phyloP scores from a whole-genome alignment of 2,797 vertebrate species.

The Limnodromus scolopaceus region DNA sequence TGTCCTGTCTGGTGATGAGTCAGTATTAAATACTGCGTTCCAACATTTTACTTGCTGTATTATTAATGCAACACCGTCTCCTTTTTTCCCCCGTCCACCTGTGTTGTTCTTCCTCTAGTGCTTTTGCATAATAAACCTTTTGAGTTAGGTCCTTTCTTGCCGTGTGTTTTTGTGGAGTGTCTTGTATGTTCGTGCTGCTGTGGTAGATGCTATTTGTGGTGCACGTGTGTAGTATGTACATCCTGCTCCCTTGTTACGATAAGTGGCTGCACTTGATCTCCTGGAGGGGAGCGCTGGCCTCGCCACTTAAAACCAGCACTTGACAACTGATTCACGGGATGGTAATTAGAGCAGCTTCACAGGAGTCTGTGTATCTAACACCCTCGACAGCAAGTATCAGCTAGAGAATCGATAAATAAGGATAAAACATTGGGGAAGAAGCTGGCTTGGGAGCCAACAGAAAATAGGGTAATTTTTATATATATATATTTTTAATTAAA shows the following conservation, averaged over 20 bases:
- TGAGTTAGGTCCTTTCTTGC: background rate
- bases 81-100: fast-evolving
- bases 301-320: background rate
- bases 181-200: background rate
- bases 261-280: slow-evolving; percentile 47
- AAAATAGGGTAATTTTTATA: background rate
- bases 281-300: background rate
- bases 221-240: background rate
- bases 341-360: background rate
- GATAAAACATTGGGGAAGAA: background rate
- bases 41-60: background rate
- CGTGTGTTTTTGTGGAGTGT: background rate
- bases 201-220: background rate
- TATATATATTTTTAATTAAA: background rate
- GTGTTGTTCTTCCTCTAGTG: background rate
- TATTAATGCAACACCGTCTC: background rate
- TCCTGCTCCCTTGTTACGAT: background rate
- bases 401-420: background rate
- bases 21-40: background rate
- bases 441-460: background rate
- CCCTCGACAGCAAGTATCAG: background rate
- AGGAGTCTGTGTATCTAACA: background rate
- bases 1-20: background rate
- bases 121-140: background rate
- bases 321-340: background rate